Conservation (phyloP, 1,140 invertebrate species). For the Drosophila insularis region DNA sequence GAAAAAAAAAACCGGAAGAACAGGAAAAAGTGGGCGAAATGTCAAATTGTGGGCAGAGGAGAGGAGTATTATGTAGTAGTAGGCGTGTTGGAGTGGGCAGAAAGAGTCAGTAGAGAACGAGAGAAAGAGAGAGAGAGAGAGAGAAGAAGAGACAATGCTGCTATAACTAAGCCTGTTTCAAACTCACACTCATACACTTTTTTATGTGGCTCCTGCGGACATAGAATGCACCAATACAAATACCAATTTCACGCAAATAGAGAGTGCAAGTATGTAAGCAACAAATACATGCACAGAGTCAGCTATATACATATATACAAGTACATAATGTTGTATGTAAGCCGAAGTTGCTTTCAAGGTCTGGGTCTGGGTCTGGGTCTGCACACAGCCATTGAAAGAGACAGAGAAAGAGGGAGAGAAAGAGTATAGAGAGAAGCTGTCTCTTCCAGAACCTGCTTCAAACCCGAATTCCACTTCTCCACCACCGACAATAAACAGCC, state of each 20-base stretch:
- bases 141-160: background rate
- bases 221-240: slow-evolving; percentile 51
- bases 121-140: background rate
- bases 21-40: slow-evolving; percentile 81
- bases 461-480: background rate
- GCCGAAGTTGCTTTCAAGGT: slow-evolving; percentile 74
- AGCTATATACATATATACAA: background rate
- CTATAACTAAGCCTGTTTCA: slow-evolving; percentile 44
- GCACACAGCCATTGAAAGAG: slow-evolving; percentile 5
- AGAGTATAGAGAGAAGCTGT: slow-evolving; percentile 1
- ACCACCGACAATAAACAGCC: background rate
- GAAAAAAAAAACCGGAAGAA: slow-evolving; percentile 68
- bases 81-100: slow-evolving; percentile 12
- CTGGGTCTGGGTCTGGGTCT: slow-evolving; percentile 60
- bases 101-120: background rate
- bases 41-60: slow-evolving; percentile 71
- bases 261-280: slow-evolving; percentile 56
- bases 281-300: slow-evolving; percentile 5
- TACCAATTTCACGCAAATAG: slow-evolving; percentile 37
- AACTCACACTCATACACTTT: slow-evolving; percentile 15
- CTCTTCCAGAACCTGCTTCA: slow-evolving; percentile 9
- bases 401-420: background rate
- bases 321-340: slow-evolving; percentile 12
- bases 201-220: slow-evolving; percentile 20
- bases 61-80: slow-evolving; percentile 18